phyloP scores from a whole-genome alignment of 2,797 vertebrate genomes.

The Typhlichthys subterraneus region DNA sequence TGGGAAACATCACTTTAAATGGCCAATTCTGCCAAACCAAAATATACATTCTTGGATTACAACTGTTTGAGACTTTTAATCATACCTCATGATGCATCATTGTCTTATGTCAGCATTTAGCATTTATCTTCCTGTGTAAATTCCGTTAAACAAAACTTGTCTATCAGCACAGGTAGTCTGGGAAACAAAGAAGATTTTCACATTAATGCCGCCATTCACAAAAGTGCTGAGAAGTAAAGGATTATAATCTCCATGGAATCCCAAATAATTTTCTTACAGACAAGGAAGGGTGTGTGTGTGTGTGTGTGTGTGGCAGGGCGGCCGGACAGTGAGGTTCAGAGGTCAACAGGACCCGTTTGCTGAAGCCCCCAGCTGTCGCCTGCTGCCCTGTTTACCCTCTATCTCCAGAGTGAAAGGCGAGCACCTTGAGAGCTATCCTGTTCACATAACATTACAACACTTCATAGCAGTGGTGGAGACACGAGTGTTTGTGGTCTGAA shows the following conservation, averaged over 20 bases:
- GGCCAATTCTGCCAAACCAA: slow-evolving; percentile 22
- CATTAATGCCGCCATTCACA: background rate
- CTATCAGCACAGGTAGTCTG: too few species aligned
- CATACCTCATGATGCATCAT: slow-evolving; percentile 13
- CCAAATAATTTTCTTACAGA: too few species aligned
- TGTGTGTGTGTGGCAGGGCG: slow-evolving; percentile 57
- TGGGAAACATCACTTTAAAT: slow-evolving; percentile 15
- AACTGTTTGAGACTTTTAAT: slow-evolving; percentile 12
- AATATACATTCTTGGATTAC: slow-evolving; percentile 28
- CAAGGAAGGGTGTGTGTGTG: slow-evolving; percentile 18
- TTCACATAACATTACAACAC: slow-evolving; percentile 70
- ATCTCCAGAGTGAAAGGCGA: slow-evolving; percentile 75
- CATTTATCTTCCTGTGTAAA: slow-evolving; percentile 12
- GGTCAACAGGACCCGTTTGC: slow-evolving; percentile 81
- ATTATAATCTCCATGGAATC: slow-evolving; percentile 64
- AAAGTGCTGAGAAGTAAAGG: slow-evolving; percentile 61
- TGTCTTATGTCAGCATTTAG: slow-evolving; percentile 14
- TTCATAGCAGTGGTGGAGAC: slow-evolving; percentile 54
- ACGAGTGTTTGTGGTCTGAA: slow-evolving; percentile 37
- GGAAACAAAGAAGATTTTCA: slow-evolving; percentile 34
- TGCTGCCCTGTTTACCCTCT: slow-evolving; percentile 76
- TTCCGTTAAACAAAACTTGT: too few species aligned
- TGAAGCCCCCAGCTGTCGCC: slow-evolving; percentile 79
- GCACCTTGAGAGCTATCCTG: slow-evolving; percentile 72
- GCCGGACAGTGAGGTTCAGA: slow-evolving; percentile 79